Base-by-base conservation (phyloP, 2,888 invertebrate species). In the Calephelis perditalis region DNA sequence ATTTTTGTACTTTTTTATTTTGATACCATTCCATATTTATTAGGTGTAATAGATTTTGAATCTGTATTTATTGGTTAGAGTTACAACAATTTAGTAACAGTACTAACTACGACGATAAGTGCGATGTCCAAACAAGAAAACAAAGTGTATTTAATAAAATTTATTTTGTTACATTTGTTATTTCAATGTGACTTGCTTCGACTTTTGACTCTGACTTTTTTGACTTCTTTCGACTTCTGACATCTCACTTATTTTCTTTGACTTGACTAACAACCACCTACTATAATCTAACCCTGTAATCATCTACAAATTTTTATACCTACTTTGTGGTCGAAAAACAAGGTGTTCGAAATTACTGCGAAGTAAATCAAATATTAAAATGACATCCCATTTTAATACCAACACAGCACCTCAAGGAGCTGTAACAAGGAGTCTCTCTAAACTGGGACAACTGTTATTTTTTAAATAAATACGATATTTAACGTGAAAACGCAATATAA, bases 161-260 rank as follows among this genome's bases (percentile, higher is more conserved):
- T 73, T 72, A 71, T 77, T 79, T 80, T 82, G 73, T 78, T 79
- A 74, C 71, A 68, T 70, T 63, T 70, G 69, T 73, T 69, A 70
- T 76, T 77, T 76, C 67, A 70, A 69, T 75, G 58, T 65, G 68
- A 68, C 67, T 67, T 62, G 63, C 71, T 71, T 69, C 70, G 75
- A 79, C 77, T 75, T 59, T 58, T 58, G 69, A 70, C 70, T 65
- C 55, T 44, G 62, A 60, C 64, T 67, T 58, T 63, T 63, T 43
- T 62, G 72, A 74, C 59, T 60, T 60, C 35, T 52, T 62, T 64
- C 59, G 64, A 69, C 69, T 70, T 60, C 54, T 77, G 87, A 87
- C 86, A 86, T 87, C 86, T 82, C 85, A 82, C 87, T 87, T 88
- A 78, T 77, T 79, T 65, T 72, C 66, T 72, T 66, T 67, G 70